Conservation (phyloP, 2,888 invertebrate species). For the Ecdyonurus torrentis region DNA sequence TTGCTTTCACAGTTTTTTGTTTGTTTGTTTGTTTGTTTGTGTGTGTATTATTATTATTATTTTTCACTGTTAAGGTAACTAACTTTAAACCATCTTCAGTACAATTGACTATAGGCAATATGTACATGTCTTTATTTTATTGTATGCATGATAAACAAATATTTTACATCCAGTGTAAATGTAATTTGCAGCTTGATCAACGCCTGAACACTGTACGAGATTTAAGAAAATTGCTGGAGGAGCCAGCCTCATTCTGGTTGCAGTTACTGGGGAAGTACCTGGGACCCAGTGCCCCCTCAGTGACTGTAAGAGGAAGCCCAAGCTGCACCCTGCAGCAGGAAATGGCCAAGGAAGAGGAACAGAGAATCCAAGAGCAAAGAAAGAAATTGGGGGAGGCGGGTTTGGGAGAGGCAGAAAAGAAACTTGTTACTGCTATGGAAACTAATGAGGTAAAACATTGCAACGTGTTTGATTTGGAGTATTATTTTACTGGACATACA, state of each 20-base stretch:
- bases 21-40: too few relatives aligned
- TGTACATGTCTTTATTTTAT: too few relatives aligned
- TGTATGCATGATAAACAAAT: too few relatives aligned
- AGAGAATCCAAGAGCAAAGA: constrained; percentile 48
- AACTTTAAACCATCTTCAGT: too few relatives aligned
- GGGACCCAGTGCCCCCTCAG: constrained; percentile 36
- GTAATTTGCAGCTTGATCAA: constrained; percentile 12
- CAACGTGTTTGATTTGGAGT: too few relatives aligned
- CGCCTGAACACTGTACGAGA: constrained; percentile 28
- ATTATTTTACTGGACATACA: too few relatives aligned
- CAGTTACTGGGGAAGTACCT: constrained; percentile 50
- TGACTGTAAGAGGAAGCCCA: constrained; percentile 42
- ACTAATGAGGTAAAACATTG: constrained; percentile 48
- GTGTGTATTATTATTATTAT: too few relatives aligned
- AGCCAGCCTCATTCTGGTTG: constrained; percentile 52
- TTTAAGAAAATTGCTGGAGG: constrained; percentile 39
- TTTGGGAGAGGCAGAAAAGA: constrained; percentile 40
- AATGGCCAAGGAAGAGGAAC: constrained; percentile 54
- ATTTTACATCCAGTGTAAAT: too few relatives aligned
- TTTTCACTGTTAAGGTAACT: too few relatives aligned
- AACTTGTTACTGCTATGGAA: constrained; percentile 48
- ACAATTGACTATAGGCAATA: too few relatives aligned
- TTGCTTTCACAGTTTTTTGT: too few relatives aligned
- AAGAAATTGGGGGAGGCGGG: constrained; percentile 48
- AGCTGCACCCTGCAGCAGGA: constrained; percentile 43